Evolutionary conservation across 2,888 invertebrate species (phyloP).

Genomic region (Microplitis deprimator): DNA sequence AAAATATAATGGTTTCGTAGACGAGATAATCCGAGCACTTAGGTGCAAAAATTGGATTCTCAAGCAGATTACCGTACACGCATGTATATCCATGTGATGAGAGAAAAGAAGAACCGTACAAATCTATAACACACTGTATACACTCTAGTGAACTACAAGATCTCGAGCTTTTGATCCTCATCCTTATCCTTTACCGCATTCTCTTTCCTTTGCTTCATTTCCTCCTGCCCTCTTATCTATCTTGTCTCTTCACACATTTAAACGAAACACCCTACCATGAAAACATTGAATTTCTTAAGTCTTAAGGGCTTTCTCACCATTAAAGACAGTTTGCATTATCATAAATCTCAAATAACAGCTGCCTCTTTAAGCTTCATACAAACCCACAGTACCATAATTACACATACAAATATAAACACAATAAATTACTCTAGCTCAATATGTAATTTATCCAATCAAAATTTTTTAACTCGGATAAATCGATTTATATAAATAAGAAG

Average conservation of each 20-base stretch:
- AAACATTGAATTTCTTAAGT: background rate
- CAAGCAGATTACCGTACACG: background rate
- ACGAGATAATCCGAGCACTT: slow-evolving; percentile 1
- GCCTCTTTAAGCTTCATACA: background rate
- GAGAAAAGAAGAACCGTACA: background rate
- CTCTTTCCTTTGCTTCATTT: background rate
- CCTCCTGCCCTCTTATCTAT: background rate
- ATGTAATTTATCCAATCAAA: no score
- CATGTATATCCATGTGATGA: background rate
- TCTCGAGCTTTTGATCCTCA: background rate
- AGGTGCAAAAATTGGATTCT: slow-evolving; percentile 6
- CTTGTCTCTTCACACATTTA: background rate
- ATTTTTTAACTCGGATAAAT: background rate
- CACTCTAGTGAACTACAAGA: background rate
- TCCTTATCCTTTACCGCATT: background rate
- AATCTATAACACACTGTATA: background rate
- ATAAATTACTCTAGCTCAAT: background rate
- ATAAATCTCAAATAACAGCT: slow-evolving; percentile 45
- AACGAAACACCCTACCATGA: background rate
- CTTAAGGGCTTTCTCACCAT: slow-evolving; percentile 26
- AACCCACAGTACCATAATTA: background rate
- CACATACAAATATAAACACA: background rate
- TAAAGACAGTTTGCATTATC: slow-evolving; percentile 51
- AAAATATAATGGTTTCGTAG: background rate
- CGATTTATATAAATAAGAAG: background rate